These are phyloP conservation scores for Neosalanx taihuensis DNA, from an alignment of 2,797 vertebrate genomes.

Conservation along the genomic window DNA sequence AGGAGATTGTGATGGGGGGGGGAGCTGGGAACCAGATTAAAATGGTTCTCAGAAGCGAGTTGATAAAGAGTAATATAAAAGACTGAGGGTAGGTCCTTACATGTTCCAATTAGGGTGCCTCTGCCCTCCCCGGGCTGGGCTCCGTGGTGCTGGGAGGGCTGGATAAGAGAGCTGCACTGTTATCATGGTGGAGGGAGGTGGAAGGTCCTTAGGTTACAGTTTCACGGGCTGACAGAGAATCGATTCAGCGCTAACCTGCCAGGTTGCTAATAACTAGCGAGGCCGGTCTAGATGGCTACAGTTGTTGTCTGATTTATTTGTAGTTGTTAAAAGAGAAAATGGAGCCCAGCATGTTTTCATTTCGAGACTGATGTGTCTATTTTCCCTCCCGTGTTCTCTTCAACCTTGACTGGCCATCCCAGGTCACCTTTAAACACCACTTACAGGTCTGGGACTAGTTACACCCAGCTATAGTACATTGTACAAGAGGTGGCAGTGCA, in stretches of 20 bases:
- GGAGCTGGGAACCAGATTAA: constrained; percentile 12
- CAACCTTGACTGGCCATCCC: constrained; percentile 54
- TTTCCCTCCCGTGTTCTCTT: constrained; percentile 45
- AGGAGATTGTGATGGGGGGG: neutral
- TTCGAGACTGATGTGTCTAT: constrained; percentile 52
- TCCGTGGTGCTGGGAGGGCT: constrained; percentile 16
- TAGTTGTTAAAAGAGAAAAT: constrained; percentile 63
- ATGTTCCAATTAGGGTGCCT: constrained; percentile 15
- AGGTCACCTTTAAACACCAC: constrained; percentile 40
- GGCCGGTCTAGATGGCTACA: constrained; percentile 43
- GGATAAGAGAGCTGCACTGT: constrained; percentile 29
- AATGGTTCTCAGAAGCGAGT: neutral
- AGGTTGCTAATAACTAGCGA: constrained; percentile 47
- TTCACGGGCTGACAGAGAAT: constrained; percentile 60
- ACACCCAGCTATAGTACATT: neutral
- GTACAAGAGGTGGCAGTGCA: neutral
- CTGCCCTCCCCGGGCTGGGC: constrained; percentile 11
- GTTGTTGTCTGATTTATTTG: constrained; percentile 65
- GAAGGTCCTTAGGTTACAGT: constrained; percentile 22
- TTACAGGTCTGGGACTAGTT: constrained; percentile 28
- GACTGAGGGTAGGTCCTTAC: constrained; percentile 8
- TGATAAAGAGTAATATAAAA: constrained; percentile 9
- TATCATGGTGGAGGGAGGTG: constrained; percentile 51
- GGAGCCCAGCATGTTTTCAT: constrained; percentile 71
- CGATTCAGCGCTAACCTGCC: constrained; percentile 62